Percentiles rank a stretch among this genome's conserved stretches.
Conservation (phyloP, 2,797 vertebrate genomes). For the Orestias chungarensis region DNA sequence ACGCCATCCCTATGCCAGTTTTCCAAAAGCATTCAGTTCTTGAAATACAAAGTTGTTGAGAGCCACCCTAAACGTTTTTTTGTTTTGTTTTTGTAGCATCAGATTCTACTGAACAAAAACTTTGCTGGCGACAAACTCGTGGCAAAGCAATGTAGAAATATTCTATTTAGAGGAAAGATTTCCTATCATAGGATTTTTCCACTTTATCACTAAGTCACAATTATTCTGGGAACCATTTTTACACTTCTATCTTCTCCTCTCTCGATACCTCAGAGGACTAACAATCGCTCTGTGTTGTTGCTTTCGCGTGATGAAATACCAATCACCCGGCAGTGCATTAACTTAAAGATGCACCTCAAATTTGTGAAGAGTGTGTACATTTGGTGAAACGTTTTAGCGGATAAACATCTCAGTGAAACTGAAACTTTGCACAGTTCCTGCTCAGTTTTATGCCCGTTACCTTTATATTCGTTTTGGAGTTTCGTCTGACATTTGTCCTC, state of each 20-base stretch:
- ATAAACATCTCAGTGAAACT: not conserved
- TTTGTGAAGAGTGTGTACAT: too few relatives aligned
- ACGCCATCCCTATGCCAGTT: not conserved
- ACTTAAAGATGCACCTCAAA: too few relatives aligned
- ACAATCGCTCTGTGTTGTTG: too few relatives aligned
- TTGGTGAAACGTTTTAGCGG: too few relatives aligned
- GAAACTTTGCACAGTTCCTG: slow-evolving; percentile 28
- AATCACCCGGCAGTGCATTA: too few relatives aligned
- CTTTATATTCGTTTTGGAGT: not conserved
- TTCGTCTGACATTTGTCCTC: slow-evolving; percentile 1
- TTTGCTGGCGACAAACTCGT: not conserved
- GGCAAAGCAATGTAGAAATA: not conserved
- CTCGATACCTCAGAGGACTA: not conserved
- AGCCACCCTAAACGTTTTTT: not conserved
- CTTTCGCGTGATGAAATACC: not conserved
- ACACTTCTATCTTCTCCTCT: not conserved
- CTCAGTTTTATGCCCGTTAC: not conserved
- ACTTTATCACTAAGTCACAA: not conserved
- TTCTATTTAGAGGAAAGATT: not conserved
- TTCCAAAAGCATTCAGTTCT: not conserved
- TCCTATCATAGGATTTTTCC: not conserved
- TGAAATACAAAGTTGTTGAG: too few relatives aligned
- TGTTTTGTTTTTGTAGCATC: too few relatives aligned
- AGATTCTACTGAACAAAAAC: not conserved
- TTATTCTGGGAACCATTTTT: not conserved